Base-by-base conservation (phyloP, 1,140 invertebrate genomes). In the Propsilocerus akamusi region DNA sequence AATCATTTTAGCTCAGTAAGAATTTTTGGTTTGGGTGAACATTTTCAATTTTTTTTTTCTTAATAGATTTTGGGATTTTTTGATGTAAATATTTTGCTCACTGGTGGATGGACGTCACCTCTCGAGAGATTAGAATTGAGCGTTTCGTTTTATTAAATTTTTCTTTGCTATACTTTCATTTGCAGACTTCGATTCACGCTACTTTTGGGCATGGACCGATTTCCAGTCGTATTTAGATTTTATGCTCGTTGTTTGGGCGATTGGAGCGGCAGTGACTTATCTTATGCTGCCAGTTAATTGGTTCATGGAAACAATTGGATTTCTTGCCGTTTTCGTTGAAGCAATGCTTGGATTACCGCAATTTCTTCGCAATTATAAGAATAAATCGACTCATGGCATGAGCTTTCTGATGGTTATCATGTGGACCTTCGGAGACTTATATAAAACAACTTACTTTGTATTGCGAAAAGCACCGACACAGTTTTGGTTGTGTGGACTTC, bases 121-220 rank as follows among this genome's bases (percentile, higher is more conserved):
- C n/a, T n/a, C n/a, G n/a, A n/a, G n/a, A n/a, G n/a, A n/a, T n/a
- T n/a, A n/a, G n/a, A n/a, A n/a, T n/a, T n/a, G n/a, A n/a, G n/a
- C n/a, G n/a, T n/a, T n/a, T n/a, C n/a, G n/a, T n/a, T n/a, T n/a
- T n/a, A n/a, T n/a, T n/a, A n/a, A n/a, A n/a, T n/a, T n/a, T n/a
- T n/a, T n/a, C n/a, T n/a, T n/a, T n/a, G n/a, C n/a, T n/a, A n/a
- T n/a, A n/a, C n/a, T 56, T 55, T 54, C 56, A 60, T 69, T 63
- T 64, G 59, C 70, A 93, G 89, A 94, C 77, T 85, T 93, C 68
- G 85, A 93, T 61, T 71, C 74, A 57, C 81, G 80, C 59, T 85
- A 87, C 70, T 99, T 99, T 75, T 99, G 96, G 96, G 84, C 88
- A 61, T 99, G 96, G 96, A 96, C 92, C 51, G 93, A 98, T 69